These are phyloP conservation scores for Lutjanus argentimaculatus DNA, from an alignment of 2,797 vertebrate species.

Conservation along the genomic window DNA sequence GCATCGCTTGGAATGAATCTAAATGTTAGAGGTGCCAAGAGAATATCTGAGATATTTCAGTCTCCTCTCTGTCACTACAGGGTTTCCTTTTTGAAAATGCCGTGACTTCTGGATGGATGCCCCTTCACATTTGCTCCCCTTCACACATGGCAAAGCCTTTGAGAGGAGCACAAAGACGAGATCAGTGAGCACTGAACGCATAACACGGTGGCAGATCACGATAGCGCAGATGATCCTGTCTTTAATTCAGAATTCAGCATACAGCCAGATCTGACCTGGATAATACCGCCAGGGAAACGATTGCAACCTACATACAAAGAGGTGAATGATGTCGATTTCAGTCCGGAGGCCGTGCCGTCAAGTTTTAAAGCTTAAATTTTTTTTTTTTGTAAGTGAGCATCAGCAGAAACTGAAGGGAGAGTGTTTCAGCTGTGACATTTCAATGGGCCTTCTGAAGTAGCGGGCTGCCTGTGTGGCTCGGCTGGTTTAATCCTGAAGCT, in stretches of 20 bases:
- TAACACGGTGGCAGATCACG: slow-evolving; percentile 16
- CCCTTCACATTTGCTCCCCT: slow-evolving; percentile 36
- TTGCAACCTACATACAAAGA: background rate
- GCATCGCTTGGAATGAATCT: background rate
- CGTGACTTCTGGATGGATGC: slow-evolving; percentile 54
- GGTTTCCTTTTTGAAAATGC: slow-evolving; percentile 52
- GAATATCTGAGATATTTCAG: slow-evolving; percentile 25
- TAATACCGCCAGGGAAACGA: background rate
- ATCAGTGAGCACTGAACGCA: slow-evolving; percentile 55
- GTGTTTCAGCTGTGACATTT: slow-evolving; percentile 16
- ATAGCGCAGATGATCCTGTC: slow-evolving; percentile 15
- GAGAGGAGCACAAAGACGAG: slow-evolving; percentile 48
- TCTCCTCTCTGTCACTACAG: slow-evolving; percentile 23
- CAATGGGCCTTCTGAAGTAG: slow-evolving; percentile 10
- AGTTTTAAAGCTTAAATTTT: background rate
- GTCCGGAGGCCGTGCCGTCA: background rate
- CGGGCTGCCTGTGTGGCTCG: slow-evolving; percentile 15
- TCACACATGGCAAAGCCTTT: slow-evolving; percentile 47
- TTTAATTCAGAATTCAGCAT: slow-evolving; percentile 28
- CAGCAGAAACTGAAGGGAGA: background rate
- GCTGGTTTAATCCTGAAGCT: slow-evolving; percentile 41
- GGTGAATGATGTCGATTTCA: background rate
- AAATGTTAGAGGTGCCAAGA: slow-evolving; percentile 20
- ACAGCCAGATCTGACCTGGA: background rate
- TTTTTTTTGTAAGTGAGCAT: background rate